These are phyloP conservation scores for Chroicocephalus ridibundus DNA, from an alignment of 2,113 vertebrate genomes.

Conservation along the genomic window DNA sequence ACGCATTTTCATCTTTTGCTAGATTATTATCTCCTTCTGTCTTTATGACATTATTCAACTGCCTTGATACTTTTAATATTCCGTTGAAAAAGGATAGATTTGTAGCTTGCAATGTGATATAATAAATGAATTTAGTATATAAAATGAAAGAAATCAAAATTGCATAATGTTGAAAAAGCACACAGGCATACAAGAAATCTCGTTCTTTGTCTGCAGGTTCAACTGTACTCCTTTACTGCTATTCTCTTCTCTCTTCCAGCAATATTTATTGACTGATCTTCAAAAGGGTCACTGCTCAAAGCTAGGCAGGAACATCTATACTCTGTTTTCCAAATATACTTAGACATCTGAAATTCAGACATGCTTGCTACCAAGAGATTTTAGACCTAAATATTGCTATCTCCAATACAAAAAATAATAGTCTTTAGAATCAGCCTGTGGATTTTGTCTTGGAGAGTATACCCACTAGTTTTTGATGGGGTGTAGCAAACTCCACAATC, in stretches of 20 bases:
- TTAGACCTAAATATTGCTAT: neutral
- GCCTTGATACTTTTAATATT: neutral
- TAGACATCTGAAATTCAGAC: neutral
- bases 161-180: neutral
- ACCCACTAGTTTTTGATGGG: neutral
- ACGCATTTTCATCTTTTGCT: neutral
- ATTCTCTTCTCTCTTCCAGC: neutral
- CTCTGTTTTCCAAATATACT: neutral
- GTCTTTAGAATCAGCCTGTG: neutral
- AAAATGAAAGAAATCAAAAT: neutral
- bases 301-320: neutral
- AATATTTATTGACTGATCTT: neutral
- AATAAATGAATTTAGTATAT: neutral
- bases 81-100: neutral
- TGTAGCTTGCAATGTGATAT: neutral
- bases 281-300: neutral
- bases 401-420: neutral
- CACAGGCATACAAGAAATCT: neutral
- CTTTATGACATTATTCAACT: neutral
- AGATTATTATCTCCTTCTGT: neutral
- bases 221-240: neutral
- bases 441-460: neutral
- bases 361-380: neutral
- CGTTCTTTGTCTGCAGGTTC: neutral
- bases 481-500: neutral